A percentile compares a stretch with the other conserved stretches of the same genome.
Evolutionary conservation across 1,140 invertebrate species (phyloP).

Genomic region (Platorchestia sp.): DNA sequence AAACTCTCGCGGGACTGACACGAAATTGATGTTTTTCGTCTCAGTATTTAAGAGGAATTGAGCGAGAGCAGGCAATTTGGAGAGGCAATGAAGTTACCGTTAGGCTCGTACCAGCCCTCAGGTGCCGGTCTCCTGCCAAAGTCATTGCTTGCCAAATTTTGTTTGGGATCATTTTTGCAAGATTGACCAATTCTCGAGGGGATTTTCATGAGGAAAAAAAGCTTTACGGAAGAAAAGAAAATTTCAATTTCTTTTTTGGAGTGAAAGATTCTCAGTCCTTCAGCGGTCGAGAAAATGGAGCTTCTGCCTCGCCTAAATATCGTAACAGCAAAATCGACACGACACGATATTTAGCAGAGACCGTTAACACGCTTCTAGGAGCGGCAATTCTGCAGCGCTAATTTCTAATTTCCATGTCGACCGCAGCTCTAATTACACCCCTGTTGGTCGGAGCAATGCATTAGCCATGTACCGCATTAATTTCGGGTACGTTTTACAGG

Average conservation of each 20-base stretch:
- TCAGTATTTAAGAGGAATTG: background rate
- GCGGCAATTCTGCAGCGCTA: background rate
- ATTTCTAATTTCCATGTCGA: background rate
- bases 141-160: background rate
- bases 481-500: background rate
- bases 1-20: background rate
- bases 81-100: background rate
- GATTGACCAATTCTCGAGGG: background rate
- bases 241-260: background rate
- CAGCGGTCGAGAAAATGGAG: background rate
- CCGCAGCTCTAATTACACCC: constrained; percentile 10
- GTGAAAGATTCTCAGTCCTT: background rate
- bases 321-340: background rate
- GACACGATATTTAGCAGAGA: background rate
- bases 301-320: background rate
- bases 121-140: background rate
- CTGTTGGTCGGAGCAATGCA: background rate
- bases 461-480: background rate
- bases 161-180: background rate
- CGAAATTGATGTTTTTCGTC: background rate
- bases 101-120: background rate
- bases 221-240: background rate
- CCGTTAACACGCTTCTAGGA: background rate
- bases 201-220: background rate
- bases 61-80: background rate